phyloP scores from a whole-genome alignment of 1,140 invertebrate species.

The Calephelis nemesis region DNA sequence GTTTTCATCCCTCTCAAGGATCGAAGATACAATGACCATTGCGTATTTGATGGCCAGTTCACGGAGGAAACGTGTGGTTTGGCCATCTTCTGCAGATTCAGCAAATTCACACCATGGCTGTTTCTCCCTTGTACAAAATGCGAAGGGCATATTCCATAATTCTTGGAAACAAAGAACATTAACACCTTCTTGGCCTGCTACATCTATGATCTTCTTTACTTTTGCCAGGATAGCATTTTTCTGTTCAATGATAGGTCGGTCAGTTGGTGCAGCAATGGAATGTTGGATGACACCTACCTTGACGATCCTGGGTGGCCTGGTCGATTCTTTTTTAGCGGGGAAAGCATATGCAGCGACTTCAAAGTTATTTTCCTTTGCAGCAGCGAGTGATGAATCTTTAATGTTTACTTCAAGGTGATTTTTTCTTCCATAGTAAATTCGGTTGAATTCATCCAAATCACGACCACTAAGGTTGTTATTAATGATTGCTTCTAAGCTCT shows the following conservation, averaged over 20 bases:
- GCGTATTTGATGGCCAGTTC: constrained; percentile 91
- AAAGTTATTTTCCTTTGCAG: constrained; percentile 81
- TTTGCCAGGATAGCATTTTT: constrained; percentile 89
- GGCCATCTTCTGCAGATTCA: constrained; percentile 93
- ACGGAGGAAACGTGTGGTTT: constrained; percentile 91
- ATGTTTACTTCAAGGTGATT: constrained; percentile 56
- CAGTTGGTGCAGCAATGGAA: constrained; percentile 89
- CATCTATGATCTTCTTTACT: constrained; percentile 89
- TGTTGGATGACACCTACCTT: constrained; percentile 94
- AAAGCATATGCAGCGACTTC: constrained; percentile 90
- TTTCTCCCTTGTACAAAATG: constrained; percentile 98
- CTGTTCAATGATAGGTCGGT: constrained; percentile 88
- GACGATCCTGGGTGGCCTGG: constrained; percentile 87
- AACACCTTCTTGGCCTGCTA: constrained; percentile 89
- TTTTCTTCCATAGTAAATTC: constrained; percentile 87
- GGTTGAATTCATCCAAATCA: constrained; percentile 87
- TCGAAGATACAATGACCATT: constrained; percentile 98
- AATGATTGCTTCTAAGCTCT: constrained; percentile 64
- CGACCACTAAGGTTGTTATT: constrained; percentile 75
- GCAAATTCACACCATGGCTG: constrained; percentile 98
- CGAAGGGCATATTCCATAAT: constrained; percentile 99
- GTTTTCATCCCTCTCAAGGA: constrained; percentile 94
- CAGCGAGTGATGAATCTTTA: constrained; percentile 58
- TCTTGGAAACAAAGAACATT: constrained; percentile 98
- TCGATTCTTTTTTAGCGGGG: constrained; percentile 82